These are phyloP conservation scores for Callimorpha dominula DNA, from an alignment of 2,888 invertebrate genomes.

Conservation along the genomic window DNA sequence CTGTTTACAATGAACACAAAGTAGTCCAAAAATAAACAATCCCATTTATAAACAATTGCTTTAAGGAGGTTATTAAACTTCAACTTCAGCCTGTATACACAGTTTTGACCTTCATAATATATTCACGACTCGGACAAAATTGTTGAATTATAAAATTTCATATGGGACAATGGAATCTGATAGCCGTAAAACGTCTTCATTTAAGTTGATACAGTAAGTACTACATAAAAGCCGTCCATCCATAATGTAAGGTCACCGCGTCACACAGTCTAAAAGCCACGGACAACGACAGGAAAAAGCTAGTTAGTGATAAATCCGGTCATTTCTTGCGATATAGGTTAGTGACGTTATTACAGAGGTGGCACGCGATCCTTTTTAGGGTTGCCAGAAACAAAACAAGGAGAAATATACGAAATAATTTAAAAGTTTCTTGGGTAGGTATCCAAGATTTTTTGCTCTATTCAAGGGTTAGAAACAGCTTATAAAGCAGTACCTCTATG, in stretches of 20 bases:
- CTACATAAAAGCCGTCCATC: slow-evolving; percentile 29
- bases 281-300: slow-evolving; percentile 42
- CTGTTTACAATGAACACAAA: neutral
- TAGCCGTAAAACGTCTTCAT: slow-evolving; percentile 30
- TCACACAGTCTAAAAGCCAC: slow-evolving; percentile 31
- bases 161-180: slow-evolving; percentile 34
- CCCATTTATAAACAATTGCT: neutral
- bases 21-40: neutral
- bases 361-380: slow-evolving; percentile 22
- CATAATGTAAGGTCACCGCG: slow-evolving; percentile 35
- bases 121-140: slow-evolving; percentile 9
- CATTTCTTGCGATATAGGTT: slow-evolving; percentile 52
- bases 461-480: neutral
- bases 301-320: slow-evolving; percentile 46
- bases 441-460: too few relatives aligned
- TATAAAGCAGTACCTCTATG: too few relatives aligned
- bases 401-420: too few relatives aligned
- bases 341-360: slow-evolving; percentile 33
- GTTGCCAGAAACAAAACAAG: slow-evolving; percentile 1
- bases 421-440: too few relatives aligned
- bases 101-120: slow-evolving; percentile 6
- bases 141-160: slow-evolving; percentile 7
- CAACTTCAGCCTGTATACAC: neutral
- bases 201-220: slow-evolving; percentile 10
- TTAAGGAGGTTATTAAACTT: neutral